A percentile compares a stretch with the other conserved stretches of the same genome.
These are phyloP conservation scores for Vannuccia rotundouncinata DNA, from an alignment of 2,888 invertebrate genomes.

Conservation along the genomic window DNA sequence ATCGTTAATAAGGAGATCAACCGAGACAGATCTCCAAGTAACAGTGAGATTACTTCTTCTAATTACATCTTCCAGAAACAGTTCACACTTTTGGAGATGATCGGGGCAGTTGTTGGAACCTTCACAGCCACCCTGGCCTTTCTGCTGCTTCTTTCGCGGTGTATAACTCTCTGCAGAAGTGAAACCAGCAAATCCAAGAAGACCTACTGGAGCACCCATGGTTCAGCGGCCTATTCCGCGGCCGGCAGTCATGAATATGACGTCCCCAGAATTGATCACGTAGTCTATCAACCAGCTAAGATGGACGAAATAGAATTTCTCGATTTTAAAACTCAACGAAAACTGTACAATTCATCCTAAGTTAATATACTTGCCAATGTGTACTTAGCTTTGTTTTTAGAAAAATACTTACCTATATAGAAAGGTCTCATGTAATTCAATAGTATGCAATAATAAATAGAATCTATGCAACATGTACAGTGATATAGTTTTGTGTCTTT, in stretches of 20 bases:
- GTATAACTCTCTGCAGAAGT: background rate
- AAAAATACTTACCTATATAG: no score
- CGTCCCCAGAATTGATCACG: constrained; percentile 32
- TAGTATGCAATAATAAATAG: no score
- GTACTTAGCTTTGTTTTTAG: no score
- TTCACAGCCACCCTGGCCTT: constrained; percentile 26
- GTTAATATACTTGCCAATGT: no score
- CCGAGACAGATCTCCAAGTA: background rate
- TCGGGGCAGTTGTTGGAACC: constrained; percentile 33
- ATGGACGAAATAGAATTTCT: constrained; percentile 32
- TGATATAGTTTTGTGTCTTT: no score
- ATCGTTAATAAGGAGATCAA: background rate
- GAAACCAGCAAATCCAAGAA: constrained; percentile 20
- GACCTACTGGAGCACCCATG: constrained; percentile 24
- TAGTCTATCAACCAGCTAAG: background rate
- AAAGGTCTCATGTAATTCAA: no score
- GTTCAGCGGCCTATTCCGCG: constrained; percentile 11
- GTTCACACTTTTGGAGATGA: constrained; percentile 33
- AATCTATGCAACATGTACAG: no score
- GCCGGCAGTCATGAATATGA: constrained; percentile 35
- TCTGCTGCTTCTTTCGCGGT: background rate
- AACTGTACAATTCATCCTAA: background rate
- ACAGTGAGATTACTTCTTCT: background rate
- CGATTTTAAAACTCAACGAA: constrained; percentile 28
- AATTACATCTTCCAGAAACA: constrained; percentile 26